Base-by-base conservation (phyloP, 2,888 invertebrate species). In the Caenorhabditis parvicauda region DNA sequence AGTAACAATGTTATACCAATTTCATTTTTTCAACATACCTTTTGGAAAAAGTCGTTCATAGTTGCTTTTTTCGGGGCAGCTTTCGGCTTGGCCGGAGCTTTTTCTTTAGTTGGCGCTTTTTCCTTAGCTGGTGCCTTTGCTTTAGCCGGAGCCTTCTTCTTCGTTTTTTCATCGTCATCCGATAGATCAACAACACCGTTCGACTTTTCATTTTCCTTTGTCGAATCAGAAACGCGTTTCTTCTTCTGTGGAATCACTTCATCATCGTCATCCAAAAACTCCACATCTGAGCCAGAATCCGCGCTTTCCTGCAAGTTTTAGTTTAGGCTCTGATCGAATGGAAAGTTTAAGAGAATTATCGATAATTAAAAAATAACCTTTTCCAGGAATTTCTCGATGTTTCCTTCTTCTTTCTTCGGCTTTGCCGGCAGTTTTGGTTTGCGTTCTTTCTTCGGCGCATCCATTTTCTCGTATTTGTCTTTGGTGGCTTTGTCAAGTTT, bases 401-500 rank as follows among this genome's bases (percentile, higher is more conserved):
- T 46, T 35, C 67, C 67, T 47, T 68, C 63, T 25, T 53, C 49
- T 54, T 67, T 71, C 50, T 47, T 45, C 39, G 46, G 46, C 48
- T 68, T 65, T n/a, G 59, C 52, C 17, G 68, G 64, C 47, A 65
- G 67, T 49, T 65, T 61, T 58, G 63, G 59, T 25, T 59, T 64
- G 3, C 66, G 46, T 25, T 69, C 66, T 48, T 67, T 68, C 52
- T 68, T 70, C 19, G 70, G 70, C 19, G 56, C 53, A 27, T 56
- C 28, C 58, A 67, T 61, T 59, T 75, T 76, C 55, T 71, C 74
- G 56, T 75, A 76, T 48, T 75, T 76, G 24, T 64, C 68, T 47
- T 70, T 72, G 37, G 74, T 59, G 14, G 70, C 69, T 21, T 59
- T 64, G 46, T 70, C 71, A 5, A 74, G 41, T 7, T 54, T 61